A percentile compares a stretch with the other conserved stretches of the same genome.
Evolutionary conservation across 2,113 vertebrate genomes (phyloP).

Genomic region (Chaetodon trifascialis): DNA sequence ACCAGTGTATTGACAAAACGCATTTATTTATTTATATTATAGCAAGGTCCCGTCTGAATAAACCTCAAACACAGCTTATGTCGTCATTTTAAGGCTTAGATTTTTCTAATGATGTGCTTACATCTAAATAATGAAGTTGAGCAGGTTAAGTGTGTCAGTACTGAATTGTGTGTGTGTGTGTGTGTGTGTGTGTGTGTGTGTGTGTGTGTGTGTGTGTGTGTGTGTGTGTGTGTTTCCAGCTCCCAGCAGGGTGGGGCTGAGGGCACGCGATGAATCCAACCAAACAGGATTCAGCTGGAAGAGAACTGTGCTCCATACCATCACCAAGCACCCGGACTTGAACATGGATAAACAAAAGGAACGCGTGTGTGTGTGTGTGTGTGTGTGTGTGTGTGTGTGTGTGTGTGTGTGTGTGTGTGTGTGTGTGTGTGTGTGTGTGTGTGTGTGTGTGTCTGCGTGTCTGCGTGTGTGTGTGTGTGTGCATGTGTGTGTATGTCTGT

Average conservation of each 20-base stretch:
- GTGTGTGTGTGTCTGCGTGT: background rate
- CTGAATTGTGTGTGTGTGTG: background rate
- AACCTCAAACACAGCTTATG: too few relatives aligned
- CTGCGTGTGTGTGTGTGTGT: background rate
- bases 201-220: conserved; percentile 1
- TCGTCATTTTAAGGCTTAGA: too few relatives aligned
- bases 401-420: background rate
- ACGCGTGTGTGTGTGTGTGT: conserved; percentile 51
- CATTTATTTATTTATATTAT: too few relatives aligned
- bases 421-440: conserved; percentile 2
- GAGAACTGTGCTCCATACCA: conserved; percentile 56
- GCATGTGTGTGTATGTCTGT: background rate
- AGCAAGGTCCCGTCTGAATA: too few relatives aligned
- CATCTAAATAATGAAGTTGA: background rate
- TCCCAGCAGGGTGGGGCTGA: conserved; percentile 57
- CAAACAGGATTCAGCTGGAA: conserved; percentile 68
- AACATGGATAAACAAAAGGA: conserved; percentile 81
- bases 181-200: conserved; percentile 35
- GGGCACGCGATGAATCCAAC: conserved; percentile 63
- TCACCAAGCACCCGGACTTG: conserved; percentile 74
- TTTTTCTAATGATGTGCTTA: too few relatives aligned
- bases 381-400: conserved; percentile 16
- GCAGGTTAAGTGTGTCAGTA: background rate
- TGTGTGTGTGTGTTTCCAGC: conserved; percentile 38
- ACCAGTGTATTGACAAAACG: too few relatives aligned